Conservation (phyloP, 2,797 vertebrate genomes). For the Manis crassicaudata region DNA sequence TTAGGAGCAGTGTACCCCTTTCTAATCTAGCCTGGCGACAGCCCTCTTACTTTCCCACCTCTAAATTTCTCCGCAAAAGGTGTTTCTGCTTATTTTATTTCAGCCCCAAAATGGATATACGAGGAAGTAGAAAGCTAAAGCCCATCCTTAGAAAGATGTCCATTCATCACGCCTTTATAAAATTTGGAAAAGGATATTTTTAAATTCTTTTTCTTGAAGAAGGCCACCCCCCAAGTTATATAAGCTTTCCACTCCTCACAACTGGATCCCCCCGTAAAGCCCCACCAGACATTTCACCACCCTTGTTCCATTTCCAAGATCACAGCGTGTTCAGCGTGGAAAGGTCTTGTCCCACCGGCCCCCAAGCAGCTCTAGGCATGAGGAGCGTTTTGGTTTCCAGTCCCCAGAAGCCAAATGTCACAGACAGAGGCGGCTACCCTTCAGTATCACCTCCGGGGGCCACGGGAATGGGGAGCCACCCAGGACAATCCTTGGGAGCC, state of each 20-base stretch:
- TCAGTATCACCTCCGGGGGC: neutral
- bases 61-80: neutral
- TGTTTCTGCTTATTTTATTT: neutral
- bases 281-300: neutral
- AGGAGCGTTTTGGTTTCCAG: neutral
- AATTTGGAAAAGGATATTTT: neutral
- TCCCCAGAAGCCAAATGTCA: neutral
- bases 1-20: fast-evolving
- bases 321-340: neutral
- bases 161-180: neutral
- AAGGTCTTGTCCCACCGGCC: neutral
- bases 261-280: neutral
- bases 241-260: neutral
- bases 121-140: neutral
- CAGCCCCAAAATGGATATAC: neutral
- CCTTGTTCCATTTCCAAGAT: neutral
- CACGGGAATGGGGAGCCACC: too few species aligned
- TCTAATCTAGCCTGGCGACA: neutral
- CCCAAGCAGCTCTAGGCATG: neutral
- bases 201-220: neutral
- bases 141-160: neutral
- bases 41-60: neutral
- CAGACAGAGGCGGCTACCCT: neutral
- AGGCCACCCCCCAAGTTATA: neutral
- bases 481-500: neutral